Conservation (phyloP, 2,888 invertebrate genomes). For the Gymnoscelis rufifasciata region DNA sequence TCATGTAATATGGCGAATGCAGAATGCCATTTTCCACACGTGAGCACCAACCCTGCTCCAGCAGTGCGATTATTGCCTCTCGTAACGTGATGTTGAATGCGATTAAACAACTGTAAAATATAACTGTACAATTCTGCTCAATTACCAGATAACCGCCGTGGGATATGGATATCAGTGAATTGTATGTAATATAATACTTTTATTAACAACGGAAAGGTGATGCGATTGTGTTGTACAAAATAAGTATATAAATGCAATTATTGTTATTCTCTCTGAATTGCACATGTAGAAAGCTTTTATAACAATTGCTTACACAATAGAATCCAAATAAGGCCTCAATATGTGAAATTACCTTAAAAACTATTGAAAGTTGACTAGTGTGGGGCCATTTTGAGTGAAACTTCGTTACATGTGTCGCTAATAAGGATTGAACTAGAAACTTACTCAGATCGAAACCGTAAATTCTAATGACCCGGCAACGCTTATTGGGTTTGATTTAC, state of each 20-base stretch:
- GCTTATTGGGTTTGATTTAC: no score
- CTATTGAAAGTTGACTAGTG: no score
- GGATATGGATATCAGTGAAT: constrained; percentile 33
- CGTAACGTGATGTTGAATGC: constrained; percentile 32
- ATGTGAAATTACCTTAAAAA: no score
- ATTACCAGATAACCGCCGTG: constrained; percentile 50
- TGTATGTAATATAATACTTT: constrained; percentile 1
- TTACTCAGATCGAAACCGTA: no score
- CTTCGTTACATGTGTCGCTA: no score
- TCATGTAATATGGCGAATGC: not conserved
- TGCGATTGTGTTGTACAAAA: constrained; percentile 7
- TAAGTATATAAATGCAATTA: constrained; percentile 6
- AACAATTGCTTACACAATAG: no score
- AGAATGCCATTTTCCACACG: not conserved
- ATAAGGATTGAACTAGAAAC: no score
- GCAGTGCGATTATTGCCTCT: constrained; percentile 27
- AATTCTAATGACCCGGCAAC: no score
- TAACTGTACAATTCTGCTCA: constrained; percentile 46
- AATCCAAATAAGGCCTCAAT: no score
- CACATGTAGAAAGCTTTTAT: not conserved
- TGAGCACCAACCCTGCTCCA: constrained; percentile 22
- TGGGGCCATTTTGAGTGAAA: no score
- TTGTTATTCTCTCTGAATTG: not conserved
- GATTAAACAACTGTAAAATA: constrained; percentile 37
- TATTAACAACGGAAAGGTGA: constrained; percentile 17